Base-by-base conservation (phyloP, 2,113 vertebrate species). In the Sigmodon hispidus region DNA sequence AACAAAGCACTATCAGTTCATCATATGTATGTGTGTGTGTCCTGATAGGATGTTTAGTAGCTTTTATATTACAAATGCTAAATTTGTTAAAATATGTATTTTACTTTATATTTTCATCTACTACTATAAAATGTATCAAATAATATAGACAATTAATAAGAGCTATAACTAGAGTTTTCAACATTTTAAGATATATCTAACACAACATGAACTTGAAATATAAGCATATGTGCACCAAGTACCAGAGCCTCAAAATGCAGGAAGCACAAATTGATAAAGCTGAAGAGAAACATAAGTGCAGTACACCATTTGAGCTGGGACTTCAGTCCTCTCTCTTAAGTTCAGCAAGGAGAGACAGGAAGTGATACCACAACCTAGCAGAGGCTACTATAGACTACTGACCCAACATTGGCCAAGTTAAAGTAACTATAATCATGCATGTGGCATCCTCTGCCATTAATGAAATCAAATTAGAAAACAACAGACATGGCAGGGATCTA, bases 1-100 rank as follows among this genome's bases (percentile, higher is more conserved):
- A 76, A 83, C 93, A 95, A 96, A 98, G 97, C 93, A 95, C 77
- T 87, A 92, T 91, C 85, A 96, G 95, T 97, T 96, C 94, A 96
- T 96, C 85, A 96, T 89, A 88, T 95, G 95, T 97, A 93, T 97
- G 90, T n/a, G 97, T 97, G 97, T 96, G 97, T 89, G 95, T 97
- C 96, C 67, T 92, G 65, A 59, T 0, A 1, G 93, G 0, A 7
- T 70, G 36, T 1, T n/a, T 86, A 96, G 96, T 79, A 95, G 95
- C 92, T 93, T 94, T 59, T 79, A 70, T 91, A 95, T 10, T 70
- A 95, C 93, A 34, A 87, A 95, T 96, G 97, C 94, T 91, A 77
- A 79, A 92, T 92, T 95, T 93, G 97, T 98, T 96, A 70, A 76
- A n/a, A n/a, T 92, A 96, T 96, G 96, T 97, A n/a, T 97, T 97